Evolutionary conservation across 1,140 invertebrate species (phyloP).

Genomic region (Bombus waltoni): DNA sequence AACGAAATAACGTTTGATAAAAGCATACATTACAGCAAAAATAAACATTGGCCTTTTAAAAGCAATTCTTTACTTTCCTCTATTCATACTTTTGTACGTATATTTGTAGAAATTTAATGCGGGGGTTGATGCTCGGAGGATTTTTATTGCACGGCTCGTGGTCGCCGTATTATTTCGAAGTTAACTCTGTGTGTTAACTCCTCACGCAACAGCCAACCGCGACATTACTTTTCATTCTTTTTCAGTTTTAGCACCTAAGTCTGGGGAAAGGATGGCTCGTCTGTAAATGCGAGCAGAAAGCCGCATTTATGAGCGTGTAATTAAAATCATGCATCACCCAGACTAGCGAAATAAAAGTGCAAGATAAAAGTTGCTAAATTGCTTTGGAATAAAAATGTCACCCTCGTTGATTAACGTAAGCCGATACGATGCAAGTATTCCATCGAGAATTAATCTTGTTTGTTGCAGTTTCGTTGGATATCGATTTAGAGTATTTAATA

Average conservation of each 20-base stretch:
- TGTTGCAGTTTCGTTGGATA: no score
- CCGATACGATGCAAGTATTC: background rate
- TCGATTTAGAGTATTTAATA: no score
- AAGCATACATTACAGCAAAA: no score
- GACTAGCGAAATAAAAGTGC: background rate
- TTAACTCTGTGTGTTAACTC: background rate
- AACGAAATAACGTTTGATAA: background rate
- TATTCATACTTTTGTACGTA: no score
- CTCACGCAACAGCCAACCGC: background rate
- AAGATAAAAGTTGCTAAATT: background rate
- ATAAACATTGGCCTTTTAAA: background rate
- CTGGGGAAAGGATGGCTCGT: background rate
- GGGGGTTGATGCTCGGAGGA: background rate
- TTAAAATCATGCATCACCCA: background rate
- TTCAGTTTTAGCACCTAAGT: conserved; percentile 7
- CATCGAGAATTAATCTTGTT: background rate
- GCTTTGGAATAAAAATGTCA: background rate
- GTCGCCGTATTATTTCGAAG: background rate
- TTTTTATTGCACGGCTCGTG: background rate
- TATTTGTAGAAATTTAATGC: background rate
- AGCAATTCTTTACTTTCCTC: background rate
- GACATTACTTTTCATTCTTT: conserved; percentile 16
- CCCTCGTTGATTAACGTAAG: background rate
- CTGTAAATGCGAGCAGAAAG: background rate
- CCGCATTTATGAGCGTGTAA: conserved; percentile 3